Evolutionary conservation across 2,797 vertebrate species (phyloP), one percentile per base, ranked within the genome.

Genomic region (Pogonophryne albipinna): DNA sequence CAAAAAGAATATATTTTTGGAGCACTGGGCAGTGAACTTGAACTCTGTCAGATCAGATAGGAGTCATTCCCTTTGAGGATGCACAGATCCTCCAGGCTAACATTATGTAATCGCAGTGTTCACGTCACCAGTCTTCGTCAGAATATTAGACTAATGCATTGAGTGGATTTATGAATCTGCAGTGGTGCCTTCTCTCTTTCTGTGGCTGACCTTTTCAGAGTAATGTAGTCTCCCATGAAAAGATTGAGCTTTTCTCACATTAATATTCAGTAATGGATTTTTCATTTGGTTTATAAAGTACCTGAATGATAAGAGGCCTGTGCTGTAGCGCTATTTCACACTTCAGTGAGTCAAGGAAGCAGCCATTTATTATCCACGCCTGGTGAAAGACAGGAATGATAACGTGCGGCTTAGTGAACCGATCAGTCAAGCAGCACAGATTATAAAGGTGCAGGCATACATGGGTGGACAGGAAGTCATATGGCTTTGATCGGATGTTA

Each of bases 341-440:
- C 66, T 77, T 68, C 9, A 19, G 38, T 49, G 71, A 56, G 50
- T 68, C 52, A 59, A 20, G 59, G 62, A 80, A 76, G 67, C 3
- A 19, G 42, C 23, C 4, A 6, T 66, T 85, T 44, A 71, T 85
- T 78, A 82, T 9, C 2, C 59, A 16, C 0, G 7, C 61, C 10
- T 31, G 71, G 19, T 75, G 72, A 85, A 58, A 66, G 73, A 60
- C 62, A 59, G 56, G 69, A 83, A 76, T 71, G 68, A 60, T 74
- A 58, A 80, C 74, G 71, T 55, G 67, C 34, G 1, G 46, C 49
- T 66, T 14, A 19, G 17, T 62, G 60, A 61, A 10, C 34, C 31
- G 70, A 46, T 74, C 50, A 69, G 60, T 49, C 41, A 53, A 46
- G 61, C 67, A 53, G 49, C 6, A 1, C 11, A 68, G 19, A 66